A percentile compares a stretch with the other conserved stretches of the same genome.
These are phyloP conservation scores for Zaprionus vittiger DNA, from an alignment of 1,140 invertebrate species.

Conservation along the genomic window DNA sequence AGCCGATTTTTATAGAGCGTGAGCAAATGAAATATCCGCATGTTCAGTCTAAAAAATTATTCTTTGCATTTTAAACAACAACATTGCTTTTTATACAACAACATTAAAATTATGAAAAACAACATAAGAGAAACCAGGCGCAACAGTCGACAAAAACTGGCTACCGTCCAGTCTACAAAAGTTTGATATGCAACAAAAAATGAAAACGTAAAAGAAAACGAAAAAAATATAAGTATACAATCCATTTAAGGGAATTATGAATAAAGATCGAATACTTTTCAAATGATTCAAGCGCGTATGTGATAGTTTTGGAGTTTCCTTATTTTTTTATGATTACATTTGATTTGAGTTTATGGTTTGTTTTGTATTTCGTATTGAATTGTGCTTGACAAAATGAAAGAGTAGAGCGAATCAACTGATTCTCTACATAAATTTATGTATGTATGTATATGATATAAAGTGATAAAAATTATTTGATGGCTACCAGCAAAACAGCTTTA, in stretches of 20 bases:
- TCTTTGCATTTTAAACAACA: conserved; percentile 54
- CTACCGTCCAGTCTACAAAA: conserved; percentile 80
- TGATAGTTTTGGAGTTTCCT: conserved; percentile 39
- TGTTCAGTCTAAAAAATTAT: conserved; percentile 48
- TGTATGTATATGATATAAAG: conserved; percentile 57
- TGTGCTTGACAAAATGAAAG: conserved; percentile 27
- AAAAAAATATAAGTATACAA: conserved; percentile 34
- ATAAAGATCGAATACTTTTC: conserved; percentile 42
- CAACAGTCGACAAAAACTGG: conserved; percentile 72
- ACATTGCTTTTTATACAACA: conserved; percentile 76
- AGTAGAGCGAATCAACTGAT: conserved; percentile 17
- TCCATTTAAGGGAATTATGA: conserved; percentile 36
- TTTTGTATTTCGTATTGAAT: conserved; percentile 15
- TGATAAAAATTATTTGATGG: conserved; percentile 51
- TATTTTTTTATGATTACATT: neutral
- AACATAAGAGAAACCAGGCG: conserved; percentile 42
- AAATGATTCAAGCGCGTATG: conserved; percentile 43
- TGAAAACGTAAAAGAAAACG: conserved; percentile 24
- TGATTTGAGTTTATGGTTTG: neutral
- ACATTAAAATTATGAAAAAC: conserved; percentile 31
- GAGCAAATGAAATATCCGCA: conserved; percentile 26
- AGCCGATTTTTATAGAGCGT: conserved; percentile 47
- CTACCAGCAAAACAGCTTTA: conserved; percentile 53
- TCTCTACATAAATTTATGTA: conserved; percentile 47
- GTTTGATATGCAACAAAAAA: conserved; percentile 62